Evolutionary conservation across 2,113 vertebrate species (phyloP).

Genomic region (Carettochelys insculpta): DNA sequence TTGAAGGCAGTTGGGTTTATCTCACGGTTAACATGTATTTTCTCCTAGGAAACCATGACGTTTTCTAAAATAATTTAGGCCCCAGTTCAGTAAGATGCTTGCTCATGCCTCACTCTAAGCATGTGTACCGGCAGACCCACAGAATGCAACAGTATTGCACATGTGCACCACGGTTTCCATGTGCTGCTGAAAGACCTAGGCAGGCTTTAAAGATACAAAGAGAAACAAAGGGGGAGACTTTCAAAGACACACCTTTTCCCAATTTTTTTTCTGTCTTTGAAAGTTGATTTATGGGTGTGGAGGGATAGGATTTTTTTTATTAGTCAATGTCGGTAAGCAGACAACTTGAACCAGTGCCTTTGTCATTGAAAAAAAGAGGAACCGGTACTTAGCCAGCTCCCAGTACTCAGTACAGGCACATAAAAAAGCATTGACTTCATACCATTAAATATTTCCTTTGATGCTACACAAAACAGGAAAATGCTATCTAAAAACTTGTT

Average conservation of each 20-base stretch:
- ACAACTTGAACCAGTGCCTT: too few relatives aligned
- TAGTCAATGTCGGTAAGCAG: background rate
- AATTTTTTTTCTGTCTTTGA: background rate
- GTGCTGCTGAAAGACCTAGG: too few relatives aligned
- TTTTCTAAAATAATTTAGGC: background rate
- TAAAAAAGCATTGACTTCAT: too few relatives aligned
- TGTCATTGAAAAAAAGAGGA: too few relatives aligned
- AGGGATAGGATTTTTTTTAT: background rate
- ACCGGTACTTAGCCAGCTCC: too few relatives aligned
- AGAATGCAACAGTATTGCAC: background rate
- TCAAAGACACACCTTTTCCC: background rate
- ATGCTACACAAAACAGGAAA: background rate
- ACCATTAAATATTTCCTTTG: too few relatives aligned
- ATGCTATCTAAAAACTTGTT: background rate
- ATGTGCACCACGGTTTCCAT: too few relatives aligned
- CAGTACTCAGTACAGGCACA: too few relatives aligned
- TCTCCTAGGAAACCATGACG: background rate
- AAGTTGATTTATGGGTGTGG: background rate
- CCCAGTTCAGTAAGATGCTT: background rate
- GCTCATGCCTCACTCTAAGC: background rate
- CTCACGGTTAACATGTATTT: background rate
- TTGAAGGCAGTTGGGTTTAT: background rate
- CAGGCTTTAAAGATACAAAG: too few relatives aligned
- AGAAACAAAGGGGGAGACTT: background rate
- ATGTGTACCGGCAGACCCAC: background rate